A percentile compares a stretch with the other conserved stretches of the same genome.
Conservation (phyloP, 23 tunicate genomes). For the Ciona savignyi region DNA sequence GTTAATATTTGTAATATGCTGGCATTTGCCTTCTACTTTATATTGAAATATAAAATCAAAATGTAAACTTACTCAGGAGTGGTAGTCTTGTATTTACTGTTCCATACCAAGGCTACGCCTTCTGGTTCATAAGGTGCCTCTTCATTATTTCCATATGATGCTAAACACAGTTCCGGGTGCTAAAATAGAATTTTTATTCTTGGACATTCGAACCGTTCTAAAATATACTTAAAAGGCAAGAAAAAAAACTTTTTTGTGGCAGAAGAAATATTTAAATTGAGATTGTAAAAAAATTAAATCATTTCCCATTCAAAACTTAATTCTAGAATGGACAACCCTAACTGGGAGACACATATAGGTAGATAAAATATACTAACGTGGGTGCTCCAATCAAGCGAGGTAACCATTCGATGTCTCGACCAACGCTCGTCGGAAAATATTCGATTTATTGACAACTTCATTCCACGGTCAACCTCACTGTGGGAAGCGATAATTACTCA, state of each 20-base stretch:
- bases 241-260: too few species aligned
- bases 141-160: constrained; percentile 79
- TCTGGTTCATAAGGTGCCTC: constrained; percentile 94
- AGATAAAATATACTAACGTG: too few species aligned
- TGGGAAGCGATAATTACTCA: neutral
- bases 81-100: constrained; percentile 89
- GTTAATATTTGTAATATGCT: too few species aligned
- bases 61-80: constrained; percentile 80
- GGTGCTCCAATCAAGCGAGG: constrained; percentile 90
- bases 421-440: constrained; percentile 96
- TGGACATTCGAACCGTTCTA: neutral
- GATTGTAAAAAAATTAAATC: too few species aligned
- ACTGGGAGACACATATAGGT: too few species aligned
- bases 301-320: too few species aligned
- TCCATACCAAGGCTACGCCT: constrained; percentile 98
- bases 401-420: constrained; percentile 84
- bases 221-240: neutral
- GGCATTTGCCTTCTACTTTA: too few species aligned
- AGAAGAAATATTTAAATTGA: too few species aligned
- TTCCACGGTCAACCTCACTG: constrained; percentile 76
- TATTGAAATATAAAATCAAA: too few species aligned
- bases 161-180: constrained; percentile 93
- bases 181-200: constrained; percentile 7
- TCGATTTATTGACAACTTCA: constrained; percentile 75
- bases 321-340: too few species aligned